Evolutionary conservation across 1,140 invertebrate genomes (phyloP), one percentile per base, ranked within the genome.

Genomic region (Drosophila sulfurigaster): DNA sequence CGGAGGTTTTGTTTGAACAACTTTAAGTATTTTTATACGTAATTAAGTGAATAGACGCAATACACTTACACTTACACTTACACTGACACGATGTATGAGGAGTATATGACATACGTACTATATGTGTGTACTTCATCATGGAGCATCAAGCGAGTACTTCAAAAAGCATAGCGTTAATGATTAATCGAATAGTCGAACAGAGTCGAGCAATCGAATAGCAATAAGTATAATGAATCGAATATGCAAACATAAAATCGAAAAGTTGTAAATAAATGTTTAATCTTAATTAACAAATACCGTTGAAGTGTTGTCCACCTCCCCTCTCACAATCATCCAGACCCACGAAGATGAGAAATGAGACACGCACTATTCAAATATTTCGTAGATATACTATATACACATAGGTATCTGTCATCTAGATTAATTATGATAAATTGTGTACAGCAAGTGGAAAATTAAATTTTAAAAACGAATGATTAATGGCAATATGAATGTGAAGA

Each of bases 1-100:
- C 72, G 58, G 49, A 67, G 51, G 75, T 76, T 86, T 86, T 81
- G 70, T 85, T 79, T 85, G 71, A 65, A 69, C 81, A 80, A 74
- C 83, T 88, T 81, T 91, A 91, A 91, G 81, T 91, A 91, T 91
- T 91, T 91, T 91, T 91, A 88, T 91, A 91, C 88, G 73, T 91
- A 91, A 86, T 82, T 81, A 91, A 80, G 81, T 79, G 25, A 38
- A 60, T 64, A 74, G 75, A 66, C 64, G 66, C 74, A 80, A 66
- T 43, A 43, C 11, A 43, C 51, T 32, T 32, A 32, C 30, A 32
- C 28, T 2, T 30, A 5, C 28, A 30, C 30, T 7, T 32, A 32
- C 30, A 25, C 20, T 25, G 0, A 32, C 30, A 32, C 7, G 30
- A 32, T 6, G 30, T 32, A 32, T 7, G 30, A 32, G 30, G 30